A percentile compares a stretch with the other conserved stretches of the same genome.
Conservation (phyloP, 2,113 vertebrate species). For the Numenius arquata region DNA sequence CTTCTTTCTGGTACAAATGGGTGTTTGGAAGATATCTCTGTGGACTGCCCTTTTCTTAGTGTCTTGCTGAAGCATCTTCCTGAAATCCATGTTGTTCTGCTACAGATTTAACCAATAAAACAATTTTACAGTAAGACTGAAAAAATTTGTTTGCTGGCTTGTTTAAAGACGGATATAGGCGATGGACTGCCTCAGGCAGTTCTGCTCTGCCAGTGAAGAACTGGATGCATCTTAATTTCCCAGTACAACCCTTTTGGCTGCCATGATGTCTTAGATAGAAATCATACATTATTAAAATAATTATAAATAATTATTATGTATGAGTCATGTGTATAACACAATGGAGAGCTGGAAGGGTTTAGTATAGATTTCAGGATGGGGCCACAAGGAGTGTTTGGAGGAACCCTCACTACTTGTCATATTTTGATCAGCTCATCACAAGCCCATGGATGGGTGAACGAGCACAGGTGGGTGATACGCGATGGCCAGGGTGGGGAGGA, state of each 20-base stretch:
- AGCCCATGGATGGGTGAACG: not conserved
- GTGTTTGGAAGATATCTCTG: not conserved
- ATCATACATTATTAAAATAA: not conserved
- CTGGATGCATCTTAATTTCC: not conserved
- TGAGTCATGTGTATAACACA: fast-evolving
- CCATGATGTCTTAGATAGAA: not conserved
- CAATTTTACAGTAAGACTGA: not conserved
- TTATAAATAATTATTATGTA: not conserved
- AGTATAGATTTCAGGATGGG: not conserved
- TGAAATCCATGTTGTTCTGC: not conserved
- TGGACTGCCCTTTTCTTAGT: not conserved
- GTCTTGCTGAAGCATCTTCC: not conserved
- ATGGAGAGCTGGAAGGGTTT: not conserved
- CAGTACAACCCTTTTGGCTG: not conserved
- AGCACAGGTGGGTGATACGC: not conserved
- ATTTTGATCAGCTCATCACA: not conserved
- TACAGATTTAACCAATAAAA: not conserved
- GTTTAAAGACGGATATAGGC: not conserved
- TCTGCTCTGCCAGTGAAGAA: not conserved
- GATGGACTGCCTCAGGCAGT: not conserved
- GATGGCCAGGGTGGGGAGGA: not conserved
- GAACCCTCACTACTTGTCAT: fast-evolving
- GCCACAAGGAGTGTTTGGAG: not conserved
- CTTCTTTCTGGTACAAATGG: not conserved
- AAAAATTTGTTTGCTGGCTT: not conserved